Evolutionary conservation across 2,113 vertebrate genomes (phyloP), one percentile per base, ranked within the genome.

Genomic region (Struthio camelus): DNA sequence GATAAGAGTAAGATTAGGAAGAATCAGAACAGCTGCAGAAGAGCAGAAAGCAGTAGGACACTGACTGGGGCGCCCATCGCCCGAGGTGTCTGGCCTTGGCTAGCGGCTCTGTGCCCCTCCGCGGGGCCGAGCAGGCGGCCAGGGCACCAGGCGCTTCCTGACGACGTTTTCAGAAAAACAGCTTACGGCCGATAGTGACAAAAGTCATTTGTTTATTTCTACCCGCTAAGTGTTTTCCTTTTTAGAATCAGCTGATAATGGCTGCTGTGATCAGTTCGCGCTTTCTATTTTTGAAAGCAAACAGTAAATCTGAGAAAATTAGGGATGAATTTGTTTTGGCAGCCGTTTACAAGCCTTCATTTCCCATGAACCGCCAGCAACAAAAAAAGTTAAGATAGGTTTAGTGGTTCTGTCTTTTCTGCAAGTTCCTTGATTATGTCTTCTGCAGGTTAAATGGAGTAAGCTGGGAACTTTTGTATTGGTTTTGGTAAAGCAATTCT

Each of bases 1-100:
- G 93, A 95, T 97, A 94, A 95, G 85, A 71, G 78, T 25, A 18
- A 93, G 81, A 91, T 93, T 40, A 86, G 53, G 76, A 20, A 4
- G 4, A 15, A 53, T 62, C 61, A n/a, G 36, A 62, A 53, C 56
- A 90, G 58, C 27, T 1, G 1, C 30, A 8, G 82, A 81, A 42
- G 1, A 84, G 54, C 64, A 42, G 8, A 25, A 61, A 36, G 44
- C 22, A 9, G 40, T 4, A 50, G 76, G 50, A 18, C 7, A 10
- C 2, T 0, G 56, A 36, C 48, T 78, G 34, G 38, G 46, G 36
- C 2, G 14, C 3, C n/a, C 20, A 34, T 1, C 0, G 0, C 30
- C 59, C 66, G 62, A 40, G 1, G 13, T 3, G 11, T 11, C 11
- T 24, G 44, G 46, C 48, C n/a, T n/a, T n/a, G n/a, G n/a, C n/a